These are phyloP conservation scores for Stomatorhinus ivindoensis DNA, from an alignment of 2,113 vertebrate genomes.

Conservation along the genomic window DNA sequence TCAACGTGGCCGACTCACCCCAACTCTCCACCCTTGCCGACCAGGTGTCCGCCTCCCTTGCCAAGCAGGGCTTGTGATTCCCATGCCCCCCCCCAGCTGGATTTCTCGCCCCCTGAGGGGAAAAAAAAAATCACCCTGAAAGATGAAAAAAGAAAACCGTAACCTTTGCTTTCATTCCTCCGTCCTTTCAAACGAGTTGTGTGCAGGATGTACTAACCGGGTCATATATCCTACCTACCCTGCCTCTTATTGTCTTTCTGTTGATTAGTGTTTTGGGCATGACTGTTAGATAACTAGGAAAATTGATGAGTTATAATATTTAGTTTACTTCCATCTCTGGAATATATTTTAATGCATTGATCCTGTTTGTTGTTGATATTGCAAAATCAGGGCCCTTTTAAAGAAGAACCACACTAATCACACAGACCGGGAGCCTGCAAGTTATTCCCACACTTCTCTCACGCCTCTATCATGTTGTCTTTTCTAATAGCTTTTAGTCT, in stretches of 20 bases:
- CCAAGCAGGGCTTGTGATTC: constrained; percentile 96
- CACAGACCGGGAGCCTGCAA: neutral
- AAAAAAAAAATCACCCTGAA: constrained; percentile 32
- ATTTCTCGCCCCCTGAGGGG: neutral
- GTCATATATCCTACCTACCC: constrained; percentile 49
- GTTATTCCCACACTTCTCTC: neutral
- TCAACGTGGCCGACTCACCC: constrained; percentile 90
- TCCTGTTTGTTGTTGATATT: neutral
- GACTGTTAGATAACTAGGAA: constrained; percentile 24
- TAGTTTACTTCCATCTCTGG: neutral
- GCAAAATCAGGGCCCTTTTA: neutral
- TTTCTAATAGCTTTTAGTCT: neutral
- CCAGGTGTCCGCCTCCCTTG: constrained; percentile 92
- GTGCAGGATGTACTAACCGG: constrained; percentile 11
- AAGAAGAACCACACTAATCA: neutral
- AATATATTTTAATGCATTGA: neutral
- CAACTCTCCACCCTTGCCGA: constrained; percentile 94
- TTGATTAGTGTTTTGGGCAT: constrained; percentile 48
- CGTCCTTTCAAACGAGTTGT: constrained; percentile 61
- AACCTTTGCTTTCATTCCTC: constrained; percentile 56
- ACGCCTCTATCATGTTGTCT: neutral
- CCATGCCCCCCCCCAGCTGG: constrained; percentile 12
- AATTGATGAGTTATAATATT: neutral
- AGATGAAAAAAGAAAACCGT: constrained; percentile 46
- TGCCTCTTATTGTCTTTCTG: constrained; percentile 54